A percentile compares a stretch with the other conserved stretches of the same genome.
These are phyloP conservation scores for Syngnathus typhle DNA, from an alignment of 2,113 vertebrate genomes.

Conservation along the genomic window DNA sequence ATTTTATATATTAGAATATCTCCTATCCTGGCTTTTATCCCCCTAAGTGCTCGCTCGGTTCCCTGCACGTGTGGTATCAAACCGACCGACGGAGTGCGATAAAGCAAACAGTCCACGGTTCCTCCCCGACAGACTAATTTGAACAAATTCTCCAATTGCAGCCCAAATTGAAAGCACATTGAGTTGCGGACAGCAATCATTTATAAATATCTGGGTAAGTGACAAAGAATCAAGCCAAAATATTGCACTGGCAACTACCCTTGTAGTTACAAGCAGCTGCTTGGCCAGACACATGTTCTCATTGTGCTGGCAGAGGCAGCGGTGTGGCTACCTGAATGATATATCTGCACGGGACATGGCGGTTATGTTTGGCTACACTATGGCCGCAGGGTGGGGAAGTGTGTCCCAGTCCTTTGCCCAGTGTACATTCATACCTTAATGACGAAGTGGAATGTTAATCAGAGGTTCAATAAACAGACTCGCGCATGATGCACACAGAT, in stretches of 20 bases:
- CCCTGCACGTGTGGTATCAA: constrained; percentile 71
- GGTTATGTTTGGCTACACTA: constrained; percentile 53
- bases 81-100: constrained; percentile 69
- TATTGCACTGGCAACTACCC: constrained; percentile 58
- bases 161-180: constrained; percentile 80
- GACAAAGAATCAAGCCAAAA: constrained; percentile 66
- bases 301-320: constrained; percentile 35
- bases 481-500: constrained; percentile 59
- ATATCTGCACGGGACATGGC: constrained; percentile 39
- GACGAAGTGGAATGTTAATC: constrained; percentile 70
- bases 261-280: constrained; percentile 60
- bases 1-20: background rate
- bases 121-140: constrained; percentile 75
- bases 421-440: constrained; percentile 58
- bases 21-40: constrained; percentile 24
- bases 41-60: constrained; percentile 37
- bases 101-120: constrained; percentile 70
- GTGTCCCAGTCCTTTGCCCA: constrained; percentile 41
- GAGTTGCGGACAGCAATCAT: constrained; percentile 66
- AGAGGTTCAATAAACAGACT: constrained; percentile 65
- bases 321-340: constrained; percentile 31
- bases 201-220: constrained; percentile 72
- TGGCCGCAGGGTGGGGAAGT: constrained; percentile 49
- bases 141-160: constrained; percentile 81
- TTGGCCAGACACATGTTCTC: constrained; percentile 49